Evolutionary conservation across 1,140 invertebrate species (phyloP).

Genomic region (Palaemon carinicauda): DNA sequence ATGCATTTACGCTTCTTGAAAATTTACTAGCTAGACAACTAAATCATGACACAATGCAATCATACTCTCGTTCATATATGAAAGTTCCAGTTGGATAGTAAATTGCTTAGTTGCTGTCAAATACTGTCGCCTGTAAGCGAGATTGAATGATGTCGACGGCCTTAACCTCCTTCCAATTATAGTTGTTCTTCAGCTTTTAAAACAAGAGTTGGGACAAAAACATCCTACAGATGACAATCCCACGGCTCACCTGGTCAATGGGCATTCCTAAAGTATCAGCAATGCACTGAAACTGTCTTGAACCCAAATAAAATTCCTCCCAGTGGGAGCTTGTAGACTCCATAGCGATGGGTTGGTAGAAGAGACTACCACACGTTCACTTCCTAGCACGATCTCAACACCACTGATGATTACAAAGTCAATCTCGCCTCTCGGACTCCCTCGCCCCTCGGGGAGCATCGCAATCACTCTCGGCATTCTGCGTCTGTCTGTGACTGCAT

Average conservation of each 20-base stretch:
- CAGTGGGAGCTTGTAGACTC: neutral
- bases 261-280: slow-evolving; percentile 34
- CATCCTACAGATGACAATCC: neutral
- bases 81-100: no score
- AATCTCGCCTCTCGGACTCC: no score
- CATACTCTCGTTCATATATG: no score
- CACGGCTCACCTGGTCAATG: slow-evolving; percentile 29
- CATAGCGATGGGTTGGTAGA: neutral
- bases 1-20: no score
- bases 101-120: no score
- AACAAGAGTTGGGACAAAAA: neutral
- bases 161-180: neutral
- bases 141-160: no score
- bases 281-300: slow-evolving; percentile 25
- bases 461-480: no score
- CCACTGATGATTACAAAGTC: neutral
- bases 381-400: neutral
- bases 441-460: no score
- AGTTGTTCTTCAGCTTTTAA: neutral
- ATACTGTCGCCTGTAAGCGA: no score
- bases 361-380: neutral
- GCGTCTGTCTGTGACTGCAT: no score
- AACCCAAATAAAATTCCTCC: slow-evolving; percentile 44
- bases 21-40: no score
- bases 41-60: no score